These are phyloP conservation scores for Bryconaethiops microstoma DNA, from an alignment of 2,797 vertebrate genomes.

Conservation along the genomic window DNA sequence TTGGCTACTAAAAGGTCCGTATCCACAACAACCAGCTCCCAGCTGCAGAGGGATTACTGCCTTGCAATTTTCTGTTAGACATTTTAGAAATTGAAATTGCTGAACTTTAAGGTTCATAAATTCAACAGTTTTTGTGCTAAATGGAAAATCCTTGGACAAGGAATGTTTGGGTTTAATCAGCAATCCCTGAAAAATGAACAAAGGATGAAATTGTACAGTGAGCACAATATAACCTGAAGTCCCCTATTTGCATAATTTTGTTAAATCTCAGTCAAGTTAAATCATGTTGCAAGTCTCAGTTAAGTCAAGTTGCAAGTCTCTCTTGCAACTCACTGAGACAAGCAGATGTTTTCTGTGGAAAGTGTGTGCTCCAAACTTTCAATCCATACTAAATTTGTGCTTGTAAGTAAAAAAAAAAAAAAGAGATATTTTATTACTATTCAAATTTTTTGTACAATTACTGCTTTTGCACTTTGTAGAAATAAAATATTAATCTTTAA, in stretches of 20 bases:
- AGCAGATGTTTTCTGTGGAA: too few species aligned
- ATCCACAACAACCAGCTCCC: constrained; percentile 13
- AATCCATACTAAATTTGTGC: too few species aligned
- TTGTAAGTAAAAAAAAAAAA: too few species aligned
- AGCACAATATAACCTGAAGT: background rate
- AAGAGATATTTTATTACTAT: too few species aligned
- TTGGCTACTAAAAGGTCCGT: background rate
- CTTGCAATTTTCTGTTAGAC: constrained; percentile 1
- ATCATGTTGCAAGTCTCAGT: too few species aligned
- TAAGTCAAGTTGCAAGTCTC: too few species aligned
- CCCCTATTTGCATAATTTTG: too few species aligned
- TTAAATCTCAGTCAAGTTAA: background rate
- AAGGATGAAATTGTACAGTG: background rate
- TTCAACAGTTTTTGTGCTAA: background rate
- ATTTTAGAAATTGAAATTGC: background rate
- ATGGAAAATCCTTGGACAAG: background rate
- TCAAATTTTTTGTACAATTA: too few species aligned
- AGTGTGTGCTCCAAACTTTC: too few species aligned
- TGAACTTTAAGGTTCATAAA: background rate
- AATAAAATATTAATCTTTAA: too few species aligned
- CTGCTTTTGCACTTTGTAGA: too few species aligned
- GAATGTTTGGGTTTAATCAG: background rate
- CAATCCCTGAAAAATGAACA: background rate
- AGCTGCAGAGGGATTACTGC: background rate
- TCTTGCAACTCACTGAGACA: too few species aligned